Conservation (phyloP, 2,888 invertebrate species). For the Melanostoma mellinum region DNA sequence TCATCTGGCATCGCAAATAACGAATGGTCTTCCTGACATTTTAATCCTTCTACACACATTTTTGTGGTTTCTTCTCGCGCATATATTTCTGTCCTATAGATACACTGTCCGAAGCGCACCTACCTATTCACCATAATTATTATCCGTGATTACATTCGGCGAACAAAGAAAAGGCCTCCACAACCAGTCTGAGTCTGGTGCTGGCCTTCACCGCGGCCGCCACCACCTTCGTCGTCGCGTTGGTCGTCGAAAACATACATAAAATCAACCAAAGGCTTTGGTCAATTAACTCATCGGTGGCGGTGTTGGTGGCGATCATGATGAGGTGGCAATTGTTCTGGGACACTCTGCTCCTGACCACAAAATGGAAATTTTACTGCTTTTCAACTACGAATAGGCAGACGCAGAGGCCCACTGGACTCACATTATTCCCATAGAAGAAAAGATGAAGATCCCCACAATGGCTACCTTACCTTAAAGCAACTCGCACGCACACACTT, state of each 20-base stretch:
- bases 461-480: too few relatives aligned
- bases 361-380: constrained; percentile 70
- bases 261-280: constrained; percentile 40
- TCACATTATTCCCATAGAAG: constrained; percentile 36
- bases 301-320: constrained; percentile 39
- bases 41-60: constrained; percentile 75
- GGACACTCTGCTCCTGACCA: constrained; percentile 62
- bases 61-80: constrained; percentile 73
- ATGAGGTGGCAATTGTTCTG: constrained; percentile 68
- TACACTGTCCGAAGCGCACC: constrained; percentile 59
- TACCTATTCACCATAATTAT: constrained; percentile 73
- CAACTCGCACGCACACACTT: too few relatives aligned
- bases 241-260: background rate
- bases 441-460: background rate
- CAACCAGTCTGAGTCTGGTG: constrained; percentile 26
- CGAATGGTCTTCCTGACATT: constrained; percentile 76
- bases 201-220: constrained; percentile 13
- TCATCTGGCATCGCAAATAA: constrained; percentile 73
- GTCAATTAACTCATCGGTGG: constrained; percentile 63
- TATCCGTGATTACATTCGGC: constrained; percentile 65
- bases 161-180: constrained; percentile 60
- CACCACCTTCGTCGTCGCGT: background rate
- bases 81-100: background rate
- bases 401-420: too few relatives aligned
- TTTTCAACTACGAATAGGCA: constrained; percentile 22